Base-by-base conservation (phyloP, 2,888 invertebrate genomes). In the Caenorhabditis virilis region DNA sequence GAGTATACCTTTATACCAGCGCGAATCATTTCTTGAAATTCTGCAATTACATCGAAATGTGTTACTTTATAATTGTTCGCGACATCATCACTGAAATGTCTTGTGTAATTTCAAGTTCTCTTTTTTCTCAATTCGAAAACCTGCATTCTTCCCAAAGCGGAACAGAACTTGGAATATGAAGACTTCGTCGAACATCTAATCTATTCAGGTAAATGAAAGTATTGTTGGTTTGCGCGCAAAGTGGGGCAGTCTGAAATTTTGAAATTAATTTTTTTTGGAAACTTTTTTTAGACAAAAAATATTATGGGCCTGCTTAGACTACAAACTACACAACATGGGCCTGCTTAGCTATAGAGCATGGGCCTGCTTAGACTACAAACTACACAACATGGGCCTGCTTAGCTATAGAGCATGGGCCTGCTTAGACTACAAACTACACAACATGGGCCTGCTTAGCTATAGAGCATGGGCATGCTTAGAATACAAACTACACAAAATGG, bases 21-120 rank as follows among this genome's bases (percentile, higher is more conserved):
- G 7, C 62, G 55, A 46, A 57, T 67, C 45, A 74, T 54, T 11
- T 47, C 39, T 45, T 69, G 55, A 53, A 74, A 53, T 46, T 74
- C 63, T 18, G 52, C 33, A 23, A 62, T 69, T 45, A 74, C 56
- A 48, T 74, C 42, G 49, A 72, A 64, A 69, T 84, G 84, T 59
- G 80, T 81, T 30, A 69, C 58, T 6, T 49, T 16, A 56, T 72
- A 74, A n/a, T 51, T 16, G 0, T 64, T 60, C n/a, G 36, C 54
- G 27, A 70, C 63, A n/a, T 58, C 36, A 30, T 67, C 62, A 53
- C 73, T 73, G 65, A 23, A 73, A 67, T 25, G 39, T n/a, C n/a
- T n/a, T 52, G 41, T 11, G 73, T 71, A 51, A 78, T 69, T 23
- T 43, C 57, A 35, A 23, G 30, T 22, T 25, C 36, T 16, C 18